Base-by-base conservation (phyloP, 2,888 invertebrate species). In the Biston stratarius region DNA sequence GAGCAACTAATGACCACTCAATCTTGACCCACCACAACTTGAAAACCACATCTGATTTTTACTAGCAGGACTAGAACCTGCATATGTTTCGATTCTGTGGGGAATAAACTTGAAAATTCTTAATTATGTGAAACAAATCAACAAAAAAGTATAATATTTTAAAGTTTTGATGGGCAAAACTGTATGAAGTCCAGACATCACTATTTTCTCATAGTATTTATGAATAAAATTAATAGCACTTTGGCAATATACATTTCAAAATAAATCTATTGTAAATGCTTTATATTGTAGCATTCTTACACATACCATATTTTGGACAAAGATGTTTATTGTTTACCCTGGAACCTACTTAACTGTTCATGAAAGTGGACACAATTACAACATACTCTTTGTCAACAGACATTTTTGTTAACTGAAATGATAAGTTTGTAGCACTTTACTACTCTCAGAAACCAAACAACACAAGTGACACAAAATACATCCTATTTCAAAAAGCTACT, bases 201-300 rank as follows among this genome's bases (percentile, higher is more conserved):
- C n/a, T 14, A 14, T 7, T 45, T 45, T 45, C 14, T 14, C n/a
- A 14, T 45, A 45, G 14, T 14, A 14, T 8, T 36, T 3, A 34
- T 9, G 64, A 59, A n/a, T 36, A 59, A 33, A 33, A 36, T 36
- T 36, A 52, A 52, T 36, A 36, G 36, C 11, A 9, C 52, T 48
- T 11, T 48, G 9, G 10, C 12, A 42, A 24, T 24, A 33, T 48
- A 48, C 10, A 48, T 24, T 11, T 48, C 10, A 10, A 11, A 48
- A 33, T 33, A 33, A 5, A 48, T 33, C 24, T 33, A 33, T 24
- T 24, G 24, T 24, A 24, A 24, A 48, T 48, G 33, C 47, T 10
- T 24, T 24, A 24, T 33, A 5, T 5, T 6, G 24, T 11, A 11
- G 48, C 48, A 48, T 10, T 33, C 33, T 24, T 48, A 33, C 24